A percentile compares a stretch with the other conserved stretches of the same genome.
Evolutionary conservation across 2,888 invertebrate genomes (phyloP).

Genomic region (Anthrax anthrax): DNA sequence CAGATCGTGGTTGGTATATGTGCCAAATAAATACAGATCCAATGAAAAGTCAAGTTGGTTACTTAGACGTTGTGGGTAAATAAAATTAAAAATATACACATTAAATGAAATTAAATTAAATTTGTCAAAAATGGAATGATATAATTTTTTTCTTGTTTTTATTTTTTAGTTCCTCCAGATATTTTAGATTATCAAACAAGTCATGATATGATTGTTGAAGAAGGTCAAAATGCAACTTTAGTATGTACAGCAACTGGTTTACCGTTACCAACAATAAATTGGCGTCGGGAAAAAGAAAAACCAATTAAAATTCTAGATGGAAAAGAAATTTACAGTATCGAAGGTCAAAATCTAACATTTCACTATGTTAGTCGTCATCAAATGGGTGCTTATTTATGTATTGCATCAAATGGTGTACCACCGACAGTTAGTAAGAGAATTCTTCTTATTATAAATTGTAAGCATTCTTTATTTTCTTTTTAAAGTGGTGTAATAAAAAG

Average conservation of each 20-base stretch:
- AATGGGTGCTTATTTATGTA: slow-evolving; percentile 33
- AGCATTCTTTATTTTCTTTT: slow-evolving; percentile 12
- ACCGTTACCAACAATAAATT: slow-evolving; percentile 71
- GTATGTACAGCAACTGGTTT: slow-evolving; percentile 78
- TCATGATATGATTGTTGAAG: slow-evolving; percentile 70
- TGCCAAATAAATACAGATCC: slow-evolving; percentile 88
- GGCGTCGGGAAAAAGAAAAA: slow-evolving; percentile 70
- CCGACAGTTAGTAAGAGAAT: slow-evolving; percentile 34
- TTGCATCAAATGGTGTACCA: slow-evolving; percentile 33
- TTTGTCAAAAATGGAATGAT: too few species aligned
- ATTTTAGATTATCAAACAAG: slow-evolving; percentile 76
- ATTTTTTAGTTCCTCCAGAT: slow-evolving; percentile 61
- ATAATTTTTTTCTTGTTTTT: not conserved
- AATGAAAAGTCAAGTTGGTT: slow-evolving; percentile 81
- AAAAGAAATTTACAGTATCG: slow-evolving; percentile 24
- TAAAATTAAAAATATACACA: slow-evolving; percentile 10
- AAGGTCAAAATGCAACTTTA: slow-evolving; percentile 74
- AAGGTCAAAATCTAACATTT: slow-evolving; percentile 27
- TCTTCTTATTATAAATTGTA: slow-evolving; percentile 30
- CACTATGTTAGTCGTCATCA: slow-evolving; percentile 24
- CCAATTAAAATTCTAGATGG: slow-evolving; percentile 32
- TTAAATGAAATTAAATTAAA: too few species aligned
- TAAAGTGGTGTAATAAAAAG: too few species aligned
- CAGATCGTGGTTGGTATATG: slow-evolving; percentile 81
- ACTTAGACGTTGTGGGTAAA: slow-evolving; percentile 74